Evolutionary conservation across 2,888 invertebrate genomes (phyloP).

Genomic region (Chirona hameri): DNA sequence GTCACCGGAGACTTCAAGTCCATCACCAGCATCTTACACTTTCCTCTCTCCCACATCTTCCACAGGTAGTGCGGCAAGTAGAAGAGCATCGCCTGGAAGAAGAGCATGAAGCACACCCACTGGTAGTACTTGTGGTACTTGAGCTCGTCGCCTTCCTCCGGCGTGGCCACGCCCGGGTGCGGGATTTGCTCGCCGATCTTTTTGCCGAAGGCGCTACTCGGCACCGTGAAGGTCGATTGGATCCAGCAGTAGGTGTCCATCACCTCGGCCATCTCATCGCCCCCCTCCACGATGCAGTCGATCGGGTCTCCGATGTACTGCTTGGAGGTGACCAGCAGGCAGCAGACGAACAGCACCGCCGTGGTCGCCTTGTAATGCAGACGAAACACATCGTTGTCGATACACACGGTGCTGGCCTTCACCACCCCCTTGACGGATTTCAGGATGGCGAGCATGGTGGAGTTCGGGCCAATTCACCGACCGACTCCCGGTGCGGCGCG

Average conservation of each 20-base stretch:
- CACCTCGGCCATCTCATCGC: neutral
- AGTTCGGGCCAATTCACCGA: too few relatives aligned
- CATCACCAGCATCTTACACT: slow-evolving; percentile 37
- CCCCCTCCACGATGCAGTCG: too few relatives aligned
- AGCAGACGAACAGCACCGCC: too few relatives aligned
- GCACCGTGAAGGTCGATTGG: slow-evolving; percentile 25
- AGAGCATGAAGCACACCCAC: slow-evolving; percentile 30
- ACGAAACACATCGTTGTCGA: too few relatives aligned
- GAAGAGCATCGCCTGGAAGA: slow-evolving; percentile 37
- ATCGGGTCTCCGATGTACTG: too few relatives aligned
- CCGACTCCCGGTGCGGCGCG: too few relatives aligned
- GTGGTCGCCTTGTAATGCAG: too few relatives aligned
- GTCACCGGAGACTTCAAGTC: slow-evolving; percentile 35
- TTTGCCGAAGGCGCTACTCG: neutral
- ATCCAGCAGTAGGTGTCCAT: slow-evolving; percentile 30
- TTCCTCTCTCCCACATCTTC: slow-evolving; percentile 37
- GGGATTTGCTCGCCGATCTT: neutral
- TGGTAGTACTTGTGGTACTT: slow-evolving; percentile 30
- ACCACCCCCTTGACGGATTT: too few relatives aligned
- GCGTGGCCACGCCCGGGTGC: neutral
- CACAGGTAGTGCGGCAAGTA: slow-evolving; percentile 39
- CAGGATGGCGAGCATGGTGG: too few relatives aligned
- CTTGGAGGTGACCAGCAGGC: too few relatives aligned
- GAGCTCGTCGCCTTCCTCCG: neutral
- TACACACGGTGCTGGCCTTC: too few relatives aligned